Evolutionary conservation across 1,140 invertebrate genomes (phyloP).

Genomic region (Drosophila kurseongensis): DNA sequence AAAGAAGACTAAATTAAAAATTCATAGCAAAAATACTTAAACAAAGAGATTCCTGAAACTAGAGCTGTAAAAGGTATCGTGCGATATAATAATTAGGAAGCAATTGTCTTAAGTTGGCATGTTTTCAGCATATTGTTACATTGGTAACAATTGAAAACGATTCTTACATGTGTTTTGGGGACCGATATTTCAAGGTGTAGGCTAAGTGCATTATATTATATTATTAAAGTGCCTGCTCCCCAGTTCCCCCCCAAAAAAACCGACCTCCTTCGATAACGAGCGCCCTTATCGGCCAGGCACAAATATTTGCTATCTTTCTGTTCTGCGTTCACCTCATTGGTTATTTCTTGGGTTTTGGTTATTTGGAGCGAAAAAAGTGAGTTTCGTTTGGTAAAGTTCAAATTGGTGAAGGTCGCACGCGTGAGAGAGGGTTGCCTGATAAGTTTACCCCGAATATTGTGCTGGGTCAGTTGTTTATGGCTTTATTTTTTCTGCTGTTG

Average conservation of each 20-base stretch:
- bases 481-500: slow-evolving; percentile 3
- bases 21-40: too few relatives aligned
- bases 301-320: slow-evolving; percentile 43
- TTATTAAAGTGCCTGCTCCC: slow-evolving; percentile 32
- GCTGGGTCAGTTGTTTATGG: slow-evolving; percentile 49
- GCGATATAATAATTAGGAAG: neutral
- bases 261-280: slow-evolving; percentile 16
- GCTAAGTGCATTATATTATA: slow-evolving; percentile 57
- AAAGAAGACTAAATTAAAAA: neutral
- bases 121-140: neutral
- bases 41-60: too few relatives aligned
- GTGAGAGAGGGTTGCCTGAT: slow-evolving; percentile 36
- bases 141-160: neutral
- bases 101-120: neutral
- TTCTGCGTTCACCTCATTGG: slow-evolving; percentile 4
- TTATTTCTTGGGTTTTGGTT: slow-evolving; percentile 5
- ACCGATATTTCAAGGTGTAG: slow-evolving; percentile 48
- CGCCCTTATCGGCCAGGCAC: slow-evolving; percentile 39
- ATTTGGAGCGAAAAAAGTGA: slow-evolving; percentile 19
- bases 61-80: too few relatives aligned
- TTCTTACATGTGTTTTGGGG: slow-evolving; percentile 1
- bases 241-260: neutral
- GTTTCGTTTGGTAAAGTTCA: slow-evolving; percentile 43
- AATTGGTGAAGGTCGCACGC: slow-evolving; percentile 51
- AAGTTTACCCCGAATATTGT: slow-evolving; percentile 32